Evolutionary conservation across 2,888 invertebrate species (phyloP).

Genomic region (Ophonus ardosiacus): DNA sequence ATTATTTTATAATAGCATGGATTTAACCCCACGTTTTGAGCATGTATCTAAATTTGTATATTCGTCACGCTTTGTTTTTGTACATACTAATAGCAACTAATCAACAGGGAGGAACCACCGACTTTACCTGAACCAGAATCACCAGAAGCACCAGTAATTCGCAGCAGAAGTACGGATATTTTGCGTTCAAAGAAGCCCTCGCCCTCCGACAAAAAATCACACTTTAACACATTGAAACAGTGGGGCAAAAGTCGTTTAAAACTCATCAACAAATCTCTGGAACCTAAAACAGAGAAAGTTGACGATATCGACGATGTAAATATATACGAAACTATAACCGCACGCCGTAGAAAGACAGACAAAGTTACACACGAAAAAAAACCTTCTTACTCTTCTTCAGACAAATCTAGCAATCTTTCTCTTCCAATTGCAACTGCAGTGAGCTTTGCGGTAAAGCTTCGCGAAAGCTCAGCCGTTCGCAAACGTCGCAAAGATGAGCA

Average conservation of each 20-base stretch:
- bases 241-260: constrained; percentile 90
- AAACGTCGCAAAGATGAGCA: constrained; percentile 89
- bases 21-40: constrained; percentile 43
- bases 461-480: constrained; percentile 86
- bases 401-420: constrained; percentile 82
- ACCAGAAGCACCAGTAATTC: constrained; percentile 78
- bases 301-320: constrained; percentile 80
- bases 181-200: constrained; percentile 82
- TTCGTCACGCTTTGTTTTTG: constrained; percentile 51
- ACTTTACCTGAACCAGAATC: constrained; percentile 75
- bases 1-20: constrained; percentile 8
- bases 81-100: constrained; percentile 63
- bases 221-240: constrained; percentile 89
- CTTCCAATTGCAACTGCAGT: constrained; percentile 79
- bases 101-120: constrained; percentile 72
- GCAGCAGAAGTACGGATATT: constrained; percentile 87
- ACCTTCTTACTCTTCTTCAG: constrained; percentile 83
- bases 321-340: constrained; percentile 83
- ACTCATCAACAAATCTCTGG: constrained; percentile 83
- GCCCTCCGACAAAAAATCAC: constrained; percentile 82
- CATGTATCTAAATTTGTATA: constrained; percentile 23
- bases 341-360: constrained; percentile 82
- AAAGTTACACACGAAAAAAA: constrained; percentile 75
- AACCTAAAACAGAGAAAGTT: constrained; percentile 77
- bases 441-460: constrained; percentile 83